Percentiles rank a stretch among this genome's conserved stretches.
Conservation (phyloP, 2,888 invertebrate species). For the Mantis religiosa region DNA sequence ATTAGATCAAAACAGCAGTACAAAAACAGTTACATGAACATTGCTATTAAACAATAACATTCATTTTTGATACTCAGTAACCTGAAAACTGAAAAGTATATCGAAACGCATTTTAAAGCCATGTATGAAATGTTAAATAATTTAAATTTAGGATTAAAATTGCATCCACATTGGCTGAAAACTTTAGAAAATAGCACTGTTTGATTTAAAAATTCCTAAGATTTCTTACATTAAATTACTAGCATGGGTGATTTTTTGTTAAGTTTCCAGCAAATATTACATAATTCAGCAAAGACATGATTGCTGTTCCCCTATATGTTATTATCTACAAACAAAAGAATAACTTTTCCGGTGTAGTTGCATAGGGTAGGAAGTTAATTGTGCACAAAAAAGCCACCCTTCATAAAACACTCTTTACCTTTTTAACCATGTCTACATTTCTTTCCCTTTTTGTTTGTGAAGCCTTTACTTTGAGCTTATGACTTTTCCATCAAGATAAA, state of each 20-base stretch:
- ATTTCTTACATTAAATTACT: background rate
- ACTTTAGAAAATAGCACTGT: too few species aligned
- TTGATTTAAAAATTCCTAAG: too few species aligned
- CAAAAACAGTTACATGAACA: too few species aligned
- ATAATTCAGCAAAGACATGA: background rate
- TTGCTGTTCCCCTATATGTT: background rate
- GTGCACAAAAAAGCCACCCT: background rate
- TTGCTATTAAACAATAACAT: too few species aligned
- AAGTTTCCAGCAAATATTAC: background rate
- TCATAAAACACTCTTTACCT: background rate
- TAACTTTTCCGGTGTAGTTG: background rate
- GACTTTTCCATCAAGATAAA: constrained; percentile 24
- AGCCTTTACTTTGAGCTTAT: constrained; percentile 22
- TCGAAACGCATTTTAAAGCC: too few species aligned
- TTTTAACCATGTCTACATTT: background rate
- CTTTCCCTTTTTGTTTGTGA: background rate
- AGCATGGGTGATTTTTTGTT: background rate
- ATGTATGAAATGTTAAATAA: too few species aligned
- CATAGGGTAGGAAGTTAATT: constrained; percentile 1
- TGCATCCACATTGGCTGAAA: too few species aligned
- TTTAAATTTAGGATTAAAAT: too few species aligned
- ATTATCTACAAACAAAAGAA: background rate
- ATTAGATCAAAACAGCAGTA: too few species aligned
- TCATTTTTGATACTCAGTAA: too few species aligned
- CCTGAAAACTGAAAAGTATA: too few species aligned